Conservation (phyloP, 2,888 invertebrate species). For the Parapristionchus giblindavisi region DNA sequence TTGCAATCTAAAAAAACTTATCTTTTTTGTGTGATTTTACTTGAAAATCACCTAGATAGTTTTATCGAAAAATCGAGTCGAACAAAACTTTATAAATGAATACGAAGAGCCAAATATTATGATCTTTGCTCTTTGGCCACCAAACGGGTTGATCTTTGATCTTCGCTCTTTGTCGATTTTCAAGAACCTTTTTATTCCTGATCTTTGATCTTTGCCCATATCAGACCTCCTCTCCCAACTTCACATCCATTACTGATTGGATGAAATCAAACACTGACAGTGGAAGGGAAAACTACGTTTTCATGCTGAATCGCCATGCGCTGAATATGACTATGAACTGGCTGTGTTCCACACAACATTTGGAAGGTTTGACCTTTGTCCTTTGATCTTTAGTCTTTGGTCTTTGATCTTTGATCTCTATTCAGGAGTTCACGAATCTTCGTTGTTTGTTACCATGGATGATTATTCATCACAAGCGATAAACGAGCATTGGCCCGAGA, state of each 20-base stretch:
- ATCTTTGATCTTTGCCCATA: not conserved
- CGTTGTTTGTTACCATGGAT: slow-evolving; percentile 62
- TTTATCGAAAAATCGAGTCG: not conserved
- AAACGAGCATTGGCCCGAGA: slow-evolving; percentile 52
- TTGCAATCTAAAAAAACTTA: not conserved
- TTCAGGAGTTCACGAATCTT: slow-evolving; percentile 58
- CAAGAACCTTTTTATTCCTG: not conserved
- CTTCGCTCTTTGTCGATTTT: not conserved
- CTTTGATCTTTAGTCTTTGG: not conserved
- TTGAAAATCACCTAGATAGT: not conserved
- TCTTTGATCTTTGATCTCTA: not conserved
- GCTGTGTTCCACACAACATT: slow-evolving; percentile 63
- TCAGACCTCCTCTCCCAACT: not conserved
- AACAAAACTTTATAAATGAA: not conserved
- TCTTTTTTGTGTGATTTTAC: not conserved
- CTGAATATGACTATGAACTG: slow-evolving; percentile 68
- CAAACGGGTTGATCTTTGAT: too few species aligned
- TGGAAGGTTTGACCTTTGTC: slow-evolving; percentile 45
- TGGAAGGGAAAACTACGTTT: slow-evolving; percentile 40
- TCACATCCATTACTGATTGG: not conserved
- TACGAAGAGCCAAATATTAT: too few species aligned
- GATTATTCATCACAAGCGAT: slow-evolving; percentile 47
- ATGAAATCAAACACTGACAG: slow-evolving; percentile 3
- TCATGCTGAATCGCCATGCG: slow-evolving; percentile 65
- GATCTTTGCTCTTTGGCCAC: too few species aligned